phyloP scores from a whole-genome alignment of 2,888 invertebrate species.

The Rhopalosiphum nymphaeae region DNA sequence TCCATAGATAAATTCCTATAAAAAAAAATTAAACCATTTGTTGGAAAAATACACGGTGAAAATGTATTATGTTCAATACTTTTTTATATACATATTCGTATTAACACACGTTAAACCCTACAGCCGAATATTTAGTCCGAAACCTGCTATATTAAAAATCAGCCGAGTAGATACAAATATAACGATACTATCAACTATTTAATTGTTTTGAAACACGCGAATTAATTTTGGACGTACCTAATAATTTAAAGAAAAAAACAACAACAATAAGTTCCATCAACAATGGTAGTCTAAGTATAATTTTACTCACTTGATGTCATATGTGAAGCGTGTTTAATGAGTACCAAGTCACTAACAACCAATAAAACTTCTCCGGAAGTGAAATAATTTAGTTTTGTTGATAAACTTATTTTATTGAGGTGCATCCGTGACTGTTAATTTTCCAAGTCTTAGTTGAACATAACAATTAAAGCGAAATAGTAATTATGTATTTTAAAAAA shows the following conservation, averaged over 20 bases:
- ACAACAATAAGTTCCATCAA: background rate
- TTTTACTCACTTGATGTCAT: background rate
- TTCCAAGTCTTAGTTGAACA: background rate
- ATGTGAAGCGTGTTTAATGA: constrained; percentile 1
- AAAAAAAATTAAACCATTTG: background rate
- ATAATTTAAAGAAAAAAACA: background rate
- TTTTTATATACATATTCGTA: background rate
- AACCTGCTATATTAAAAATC: background rate
- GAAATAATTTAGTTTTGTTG: background rate
- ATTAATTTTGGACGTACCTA: background rate
- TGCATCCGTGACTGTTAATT: background rate
- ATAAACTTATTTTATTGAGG: background rate
- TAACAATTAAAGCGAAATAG: background rate
- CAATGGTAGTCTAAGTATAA: background rate
- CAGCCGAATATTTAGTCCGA: background rate
- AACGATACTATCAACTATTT: background rate
- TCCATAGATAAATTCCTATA: background rate
- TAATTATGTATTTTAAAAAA: background rate
- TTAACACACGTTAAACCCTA: background rate
- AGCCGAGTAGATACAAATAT: background rate
- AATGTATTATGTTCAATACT: background rate
- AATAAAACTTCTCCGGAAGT: background rate
- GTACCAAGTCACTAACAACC: background rate
- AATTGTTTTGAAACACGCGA: background rate
- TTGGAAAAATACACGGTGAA: background rate